phyloP scores from a whole-genome alignment of 2,113 vertebrate genomes.

The Acinonyx jubatus region DNA sequence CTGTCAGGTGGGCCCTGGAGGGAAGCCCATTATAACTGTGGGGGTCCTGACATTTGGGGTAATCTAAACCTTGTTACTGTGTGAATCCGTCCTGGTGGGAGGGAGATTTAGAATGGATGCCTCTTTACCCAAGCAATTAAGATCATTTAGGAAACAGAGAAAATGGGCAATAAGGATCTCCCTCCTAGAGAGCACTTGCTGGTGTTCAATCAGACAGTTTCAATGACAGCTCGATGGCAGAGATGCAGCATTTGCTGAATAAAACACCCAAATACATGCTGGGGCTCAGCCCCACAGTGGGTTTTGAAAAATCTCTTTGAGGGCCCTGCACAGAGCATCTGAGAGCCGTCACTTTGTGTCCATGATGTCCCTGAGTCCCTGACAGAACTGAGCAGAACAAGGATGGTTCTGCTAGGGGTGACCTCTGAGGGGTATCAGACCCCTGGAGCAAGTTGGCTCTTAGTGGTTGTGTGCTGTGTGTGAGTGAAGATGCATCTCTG shows the following conservation, averaged over 20 bases:
- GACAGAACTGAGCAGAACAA: not conserved
- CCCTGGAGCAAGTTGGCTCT: not conserved
- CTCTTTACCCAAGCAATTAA: conserved; percentile 68
- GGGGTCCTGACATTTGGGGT: conserved; percentile 73
- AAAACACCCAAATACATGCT: not conserved
- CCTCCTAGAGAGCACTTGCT: conserved; percentile 46
- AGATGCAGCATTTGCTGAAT: conserved; percentile 17
- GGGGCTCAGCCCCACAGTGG: conserved; percentile 2
- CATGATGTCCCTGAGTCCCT: not conserved
- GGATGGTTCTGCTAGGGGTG: not conserved
- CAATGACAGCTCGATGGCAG: conserved; percentile 31
- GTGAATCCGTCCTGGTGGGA: conserved; percentile 60
- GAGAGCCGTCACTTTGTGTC: conserved; percentile 32
- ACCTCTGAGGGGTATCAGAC: conserved; percentile 4
- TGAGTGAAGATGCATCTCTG: conserved; percentile 46
- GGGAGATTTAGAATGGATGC: conserved; percentile 73
- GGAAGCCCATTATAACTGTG: conserved; percentile 61
- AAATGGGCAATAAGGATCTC: conserved; percentile 63
- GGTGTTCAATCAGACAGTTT: conserved; percentile 54
- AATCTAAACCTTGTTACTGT: conserved; percentile 72
- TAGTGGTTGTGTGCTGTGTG: not conserved
- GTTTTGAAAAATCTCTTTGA: conserved; percentile 55
- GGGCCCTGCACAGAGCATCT: not conserved
- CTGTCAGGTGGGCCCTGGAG: conserved; percentile 61
- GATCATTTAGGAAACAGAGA: conserved; percentile 72